These are phyloP conservation scores for Hyposmocoma kahamanoa DNA, from an alignment of 1,140 invertebrate genomes.

Conservation along the genomic window DNA sequence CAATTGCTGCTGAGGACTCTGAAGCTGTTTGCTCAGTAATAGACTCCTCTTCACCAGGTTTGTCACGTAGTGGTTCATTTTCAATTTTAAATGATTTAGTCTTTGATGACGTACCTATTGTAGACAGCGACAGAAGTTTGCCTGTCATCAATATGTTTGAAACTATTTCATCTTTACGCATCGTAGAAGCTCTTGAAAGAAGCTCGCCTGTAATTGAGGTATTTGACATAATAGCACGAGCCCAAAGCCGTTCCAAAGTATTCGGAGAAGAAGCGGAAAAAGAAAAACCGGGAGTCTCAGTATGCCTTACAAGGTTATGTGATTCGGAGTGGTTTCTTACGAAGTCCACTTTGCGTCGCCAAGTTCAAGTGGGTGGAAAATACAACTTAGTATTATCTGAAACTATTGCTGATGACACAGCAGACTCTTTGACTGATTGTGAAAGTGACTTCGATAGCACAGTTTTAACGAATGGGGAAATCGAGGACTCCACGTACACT, in stretches of 20 bases:
- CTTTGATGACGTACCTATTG: not conserved
- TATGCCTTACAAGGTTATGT: no score
- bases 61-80: constrained; percentile 26
- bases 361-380: no score
- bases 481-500: no score
- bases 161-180: not conserved
- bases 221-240: constrained; percentile 11
- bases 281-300: no score
- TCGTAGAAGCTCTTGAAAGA: not conserved
- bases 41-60: no score
- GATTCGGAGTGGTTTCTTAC: constrained; percentile 30
- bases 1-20: no score
- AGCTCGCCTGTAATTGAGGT: not conserved
- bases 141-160: constrained; percentile 29
- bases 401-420: no score
- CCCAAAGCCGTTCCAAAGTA: constrained; percentile 2
- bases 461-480: no score
- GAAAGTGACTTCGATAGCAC: no score
- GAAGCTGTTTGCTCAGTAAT: no score
- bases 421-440: no score
- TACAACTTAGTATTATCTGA: no score
- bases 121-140: constrained; percentile 14
- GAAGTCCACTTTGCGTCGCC: constrained; percentile 18
- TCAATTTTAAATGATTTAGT: constrained; percentile 39
- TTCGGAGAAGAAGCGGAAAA: not conserved